A percentile compares a stretch with the other conserved stretches of the same genome.
Conservation (phyloP, 1,140 invertebrate species). For the Brachionus sp. region DNA sequence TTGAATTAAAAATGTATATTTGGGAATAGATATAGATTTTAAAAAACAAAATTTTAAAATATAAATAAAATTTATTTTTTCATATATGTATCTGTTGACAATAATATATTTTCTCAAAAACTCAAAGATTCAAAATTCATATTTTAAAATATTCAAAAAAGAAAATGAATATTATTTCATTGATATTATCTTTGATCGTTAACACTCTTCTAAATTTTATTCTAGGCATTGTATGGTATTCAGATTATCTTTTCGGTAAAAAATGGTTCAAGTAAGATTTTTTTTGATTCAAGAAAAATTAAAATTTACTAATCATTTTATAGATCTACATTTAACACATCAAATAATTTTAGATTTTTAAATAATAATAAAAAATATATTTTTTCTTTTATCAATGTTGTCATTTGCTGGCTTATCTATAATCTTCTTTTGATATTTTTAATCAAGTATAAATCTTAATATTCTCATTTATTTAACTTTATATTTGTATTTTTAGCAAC, state of each 20-base stretch:
- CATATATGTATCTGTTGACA: too few relatives aligned
- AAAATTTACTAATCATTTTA: neutral
- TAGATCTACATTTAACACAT: neutral
- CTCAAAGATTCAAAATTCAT: neutral
- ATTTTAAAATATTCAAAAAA: too few relatives aligned
- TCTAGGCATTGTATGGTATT: neutral
- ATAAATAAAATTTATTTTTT: too few relatives aligned
- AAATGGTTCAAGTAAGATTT: neutral
- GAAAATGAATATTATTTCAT: neutral
- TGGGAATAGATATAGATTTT: too few relatives aligned
- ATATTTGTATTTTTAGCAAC: neutral
- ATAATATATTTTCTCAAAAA: neutral
- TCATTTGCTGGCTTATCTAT: neutral
- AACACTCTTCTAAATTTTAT: neutral
- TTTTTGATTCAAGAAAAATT: neutral
- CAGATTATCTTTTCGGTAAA: neutral
- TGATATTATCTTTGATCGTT: neutral
- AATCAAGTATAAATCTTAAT: neutral
- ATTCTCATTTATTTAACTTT: neutral
- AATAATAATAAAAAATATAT: neutral
- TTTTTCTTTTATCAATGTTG: neutral
- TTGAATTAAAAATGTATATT: too few relatives aligned
- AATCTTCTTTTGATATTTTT: conserved; percentile 15
- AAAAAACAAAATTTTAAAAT: neutral
- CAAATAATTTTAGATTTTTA: neutral